Base-by-base conservation (phyloP, 2,888 invertebrate genomes). In the Drosophila mimetica region DNA sequence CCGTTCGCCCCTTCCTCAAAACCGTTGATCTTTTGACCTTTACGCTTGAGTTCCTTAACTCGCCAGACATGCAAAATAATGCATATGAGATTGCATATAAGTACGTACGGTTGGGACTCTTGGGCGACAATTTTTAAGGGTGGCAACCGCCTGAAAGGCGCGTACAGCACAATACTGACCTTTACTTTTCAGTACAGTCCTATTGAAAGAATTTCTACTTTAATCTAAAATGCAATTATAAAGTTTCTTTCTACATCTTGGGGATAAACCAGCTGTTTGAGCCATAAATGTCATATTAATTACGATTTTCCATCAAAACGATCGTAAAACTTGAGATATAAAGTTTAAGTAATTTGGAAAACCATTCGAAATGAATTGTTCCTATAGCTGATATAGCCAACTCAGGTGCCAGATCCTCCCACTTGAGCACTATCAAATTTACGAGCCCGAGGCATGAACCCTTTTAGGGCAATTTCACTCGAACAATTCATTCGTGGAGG, bases 11-110 rank as follows among this genome's bases (percentile, higher is more conserved):
- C 46, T 8, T 61, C 74, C 30, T 30, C 30, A 30, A 30, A 65
- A 71, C 88, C 86, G 79, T 66, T 89, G 88, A 84, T 88, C 89
- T 86, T 82, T 88, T 89, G 89, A 89, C 89, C 88, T 89, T 89
- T 85, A 79, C 81, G 88, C 87, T 71, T 89, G 89, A 89, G 80
- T 78, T 67, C 75, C 77, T 53, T 75, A 79, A 85, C 80, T 84
- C 79, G 84, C 69, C 72, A 75, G 80, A 86, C 88, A 88, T 88
- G 86, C 86, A 86, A 86, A 86, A 82, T 87, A 87, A 87, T 85
- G 86, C 86, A 87, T 76, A 76, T 76, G 80, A 77, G 85, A 61
- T 61, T 77, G 79, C 77, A 77, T 55, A 54, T 48, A 37, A 7
- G 6, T 22, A 4, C 22, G 22, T 22, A 22, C 30, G 32, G 52